Evolutionary conservation across 2,888 invertebrate genomes (phyloP).

Genomic region (Clepsis dumicolana): DNA sequence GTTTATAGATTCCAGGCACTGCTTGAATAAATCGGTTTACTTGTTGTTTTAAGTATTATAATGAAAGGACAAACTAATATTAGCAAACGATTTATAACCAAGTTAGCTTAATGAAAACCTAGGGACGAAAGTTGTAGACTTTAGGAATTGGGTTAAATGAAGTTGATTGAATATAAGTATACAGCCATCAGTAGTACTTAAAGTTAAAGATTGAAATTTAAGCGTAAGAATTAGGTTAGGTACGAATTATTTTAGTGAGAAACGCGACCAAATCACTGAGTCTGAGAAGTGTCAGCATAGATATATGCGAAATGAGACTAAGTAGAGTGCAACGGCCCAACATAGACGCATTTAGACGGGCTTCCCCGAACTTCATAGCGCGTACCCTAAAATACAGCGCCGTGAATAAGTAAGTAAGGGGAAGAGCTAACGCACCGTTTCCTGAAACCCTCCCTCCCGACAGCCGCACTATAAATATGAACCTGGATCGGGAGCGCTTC

Average conservation of each 20-base stretch:
- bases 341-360: constrained; percentile 68
- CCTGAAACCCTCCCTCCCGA: constrained; percentile 75
- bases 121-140: too few relatives aligned
- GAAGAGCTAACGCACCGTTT: constrained; percentile 68
- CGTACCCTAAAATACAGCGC: constrained; percentile 68
- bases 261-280: background rate
- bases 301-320: constrained; percentile 36
- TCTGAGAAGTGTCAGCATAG: constrained; percentile 40
- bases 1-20: background rate
- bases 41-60: background rate
- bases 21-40: background rate
- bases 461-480: constrained; percentile 77
- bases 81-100: background rate
- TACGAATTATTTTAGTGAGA: background rate
- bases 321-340: constrained; percentile 50
- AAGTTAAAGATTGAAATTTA: background rate
- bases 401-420: constrained; percentile 75
- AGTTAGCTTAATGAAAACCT: background rate
- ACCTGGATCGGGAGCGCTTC: constrained; percentile 72
- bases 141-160: too few relatives aligned
- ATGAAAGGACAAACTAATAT: too few relatives aligned
- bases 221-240: background rate
- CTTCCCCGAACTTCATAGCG: constrained; percentile 79
- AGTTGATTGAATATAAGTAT: too few relatives aligned
- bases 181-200: background rate